Conservation (phyloP, 2,888 invertebrate genomes). For the Patella ulyssiponensis region DNA sequence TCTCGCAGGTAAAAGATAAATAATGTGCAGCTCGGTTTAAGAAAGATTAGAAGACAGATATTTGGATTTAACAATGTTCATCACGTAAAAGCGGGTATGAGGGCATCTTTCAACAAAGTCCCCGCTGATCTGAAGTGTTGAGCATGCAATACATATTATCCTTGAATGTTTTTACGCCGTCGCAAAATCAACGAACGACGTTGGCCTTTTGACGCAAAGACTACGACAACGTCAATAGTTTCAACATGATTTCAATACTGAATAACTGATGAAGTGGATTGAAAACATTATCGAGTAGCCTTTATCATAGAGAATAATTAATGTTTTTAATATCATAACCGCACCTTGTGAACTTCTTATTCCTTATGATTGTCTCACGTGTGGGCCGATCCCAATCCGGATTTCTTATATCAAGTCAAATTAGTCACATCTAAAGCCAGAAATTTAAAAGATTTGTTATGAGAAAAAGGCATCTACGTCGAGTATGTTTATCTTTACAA, state of each 20-base stretch:
- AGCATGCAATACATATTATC: too few species aligned
- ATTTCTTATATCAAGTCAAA: background rate
- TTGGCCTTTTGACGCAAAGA: too few species aligned
- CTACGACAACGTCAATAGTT: too few species aligned
- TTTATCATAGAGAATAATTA: conserved; percentile 1
- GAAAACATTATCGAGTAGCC: background rate
- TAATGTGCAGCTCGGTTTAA: too few species aligned
- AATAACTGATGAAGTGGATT: background rate
- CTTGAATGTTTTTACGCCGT: too few species aligned
- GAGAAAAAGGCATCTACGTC: conserved; percentile 13
- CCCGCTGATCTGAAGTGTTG: too few species aligned
- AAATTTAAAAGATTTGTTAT: conserved; percentile 11
- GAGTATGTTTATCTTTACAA: conserved; percentile 19
- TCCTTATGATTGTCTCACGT: background rate
- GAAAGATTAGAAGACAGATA: too few species aligned
- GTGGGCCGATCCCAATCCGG: conserved; percentile 4
- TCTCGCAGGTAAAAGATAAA: too few species aligned
- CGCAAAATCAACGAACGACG: too few species aligned
- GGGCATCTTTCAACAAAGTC: too few species aligned
- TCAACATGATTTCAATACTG: background rate
- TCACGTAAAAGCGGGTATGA: too few species aligned
- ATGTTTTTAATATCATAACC: background rate
- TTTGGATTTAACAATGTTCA: too few species aligned
- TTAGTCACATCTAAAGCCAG: conserved; percentile 9
- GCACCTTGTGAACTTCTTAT: background rate